Base-by-base conservation (phyloP, 2,888 invertebrate genomes). In the Acanthoscelides obtectus region DNA sequence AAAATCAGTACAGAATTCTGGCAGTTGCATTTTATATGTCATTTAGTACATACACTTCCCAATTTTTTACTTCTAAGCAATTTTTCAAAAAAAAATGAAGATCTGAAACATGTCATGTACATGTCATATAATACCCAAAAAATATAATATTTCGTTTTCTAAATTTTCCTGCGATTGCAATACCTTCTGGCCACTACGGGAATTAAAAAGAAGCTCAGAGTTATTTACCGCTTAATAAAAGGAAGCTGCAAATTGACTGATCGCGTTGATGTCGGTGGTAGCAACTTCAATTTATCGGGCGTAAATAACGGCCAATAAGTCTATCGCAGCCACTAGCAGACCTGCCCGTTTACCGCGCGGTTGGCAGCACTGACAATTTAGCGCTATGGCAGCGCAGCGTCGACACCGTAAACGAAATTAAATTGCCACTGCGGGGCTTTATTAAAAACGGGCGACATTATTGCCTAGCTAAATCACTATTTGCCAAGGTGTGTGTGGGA, bases 221-320 rank as follows among this genome's bases (percentile, higher is more conserved):
- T 75, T 74, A 75, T 75, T 75, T 75, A 75, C 73, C 71, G 72
- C 72, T 74, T 74, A 76, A 78, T 77, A 77, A 76, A 75, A 74
- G 75, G 72, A 73, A 73, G 75, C 74, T 79, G 80, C 80, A 84
- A 85, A 85, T 85, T 84, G 85, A 84, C 83, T 84, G 84, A 85
- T 84, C 83, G 83, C 80, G 79, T 1, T 8, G 3, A 8, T 8
- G 25, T 25, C 25, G 25, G 25, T 25, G 25, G 25, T 5, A 25
- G 25, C 25, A 25, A 8, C 8, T 25, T 78, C 83, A 81, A 85
- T 84, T 85, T 85, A 84, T 84, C 83, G 82, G 80, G 81, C 81
- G 81, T 83, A 83, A 84, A 83, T 84, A 84, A 84, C 84, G 80
- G 82, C 82, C 85, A 83, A 84, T 85, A 84, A 84, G 84, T 84